Conservation (phyloP, 2,888 invertebrate genomes). For the Chironomus riparius region DNA sequence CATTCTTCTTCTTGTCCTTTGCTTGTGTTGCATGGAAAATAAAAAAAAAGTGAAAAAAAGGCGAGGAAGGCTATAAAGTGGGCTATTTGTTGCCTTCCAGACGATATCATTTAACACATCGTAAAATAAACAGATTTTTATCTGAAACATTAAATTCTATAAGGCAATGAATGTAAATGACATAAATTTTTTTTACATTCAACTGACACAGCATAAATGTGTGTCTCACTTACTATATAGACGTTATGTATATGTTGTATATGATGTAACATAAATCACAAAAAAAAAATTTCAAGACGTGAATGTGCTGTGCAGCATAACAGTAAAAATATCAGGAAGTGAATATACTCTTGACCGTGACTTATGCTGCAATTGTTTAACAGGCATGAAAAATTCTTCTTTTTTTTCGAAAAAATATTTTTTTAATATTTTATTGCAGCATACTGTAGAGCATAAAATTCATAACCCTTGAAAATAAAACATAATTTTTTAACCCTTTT, state of each 20-base stretch:
- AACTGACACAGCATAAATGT: not conserved
- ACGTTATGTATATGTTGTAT: not conserved
- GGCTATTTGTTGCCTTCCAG: slow-evolving; percentile 7
- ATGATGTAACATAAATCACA: not conserved
- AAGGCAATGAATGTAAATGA: slow-evolving; percentile 17
- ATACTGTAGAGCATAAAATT: not conserved
- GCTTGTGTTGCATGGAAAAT: not conserved
- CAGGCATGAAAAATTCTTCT: too few species aligned
- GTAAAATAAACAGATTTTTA: slow-evolving; percentile 23
- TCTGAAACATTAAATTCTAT: slow-evolving; percentile 16
- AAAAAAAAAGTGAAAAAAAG: not conserved
- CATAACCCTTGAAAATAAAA: not conserved
- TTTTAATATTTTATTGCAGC: slow-evolving; percentile 21
- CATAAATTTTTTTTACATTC: not conserved
- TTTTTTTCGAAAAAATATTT: not conserved
- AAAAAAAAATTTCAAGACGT: not conserved
- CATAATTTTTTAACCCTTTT: slow-evolving; percentile 15
- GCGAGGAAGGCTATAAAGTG: not conserved
- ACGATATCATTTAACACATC: slow-evolving; percentile 24
- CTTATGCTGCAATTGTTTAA: not conserved
- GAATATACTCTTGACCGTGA: slow-evolving; percentile 2
- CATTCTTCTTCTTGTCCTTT: not conserved
- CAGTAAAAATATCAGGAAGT: not conserved
- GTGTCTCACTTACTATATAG: not conserved
- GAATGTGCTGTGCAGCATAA: not conserved